phyloP scores from a whole-genome alignment of 1,140 invertebrate species.

The Neodiprion pinetum region DNA sequence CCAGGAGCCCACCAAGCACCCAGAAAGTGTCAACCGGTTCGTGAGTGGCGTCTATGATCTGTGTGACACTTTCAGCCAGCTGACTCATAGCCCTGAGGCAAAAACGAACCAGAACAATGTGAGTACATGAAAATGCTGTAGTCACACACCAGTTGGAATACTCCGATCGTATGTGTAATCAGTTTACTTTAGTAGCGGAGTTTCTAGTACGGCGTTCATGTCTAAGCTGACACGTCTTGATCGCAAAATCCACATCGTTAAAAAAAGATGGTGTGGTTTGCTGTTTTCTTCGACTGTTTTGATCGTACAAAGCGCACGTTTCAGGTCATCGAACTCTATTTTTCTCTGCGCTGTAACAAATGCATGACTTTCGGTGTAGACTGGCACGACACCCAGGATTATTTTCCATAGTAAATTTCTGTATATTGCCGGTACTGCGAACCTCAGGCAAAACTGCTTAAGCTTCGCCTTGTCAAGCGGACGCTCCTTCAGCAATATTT shows the following conservation, averaged over 20 bases:
- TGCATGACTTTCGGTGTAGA: constrained; percentile 75
- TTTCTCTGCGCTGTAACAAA: constrained; percentile 77
- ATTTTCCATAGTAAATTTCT: constrained; percentile 87
- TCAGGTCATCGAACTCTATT: constrained; percentile 78
- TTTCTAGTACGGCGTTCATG: constrained; percentile 59
- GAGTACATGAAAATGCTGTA: constrained; percentile 14
- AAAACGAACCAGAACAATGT: constrained; percentile 24
- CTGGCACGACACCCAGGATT: constrained; percentile 75
- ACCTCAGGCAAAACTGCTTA: constrained; percentile 84
- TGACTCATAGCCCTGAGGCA: constrained; percentile 65
- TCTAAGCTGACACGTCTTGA: constrained; percentile 70
- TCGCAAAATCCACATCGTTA: constrained; percentile 81
- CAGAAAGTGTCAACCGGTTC: constrained; percentile 75
- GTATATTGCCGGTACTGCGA: constrained; percentile 82
- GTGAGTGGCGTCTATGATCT: constrained; percentile 72
- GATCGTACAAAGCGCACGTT: constrained; percentile 73
- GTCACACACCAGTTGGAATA: constrained; percentile 26
- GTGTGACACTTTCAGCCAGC: constrained; percentile 73
- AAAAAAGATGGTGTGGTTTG: constrained; percentile 68
- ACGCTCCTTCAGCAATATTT: constrained; percentile 88
- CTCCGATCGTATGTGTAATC: constrained; percentile 17
- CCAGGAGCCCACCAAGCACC: constrained; percentile 76
- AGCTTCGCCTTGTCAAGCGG: constrained; percentile 83
- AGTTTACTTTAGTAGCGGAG: constrained; percentile 50
- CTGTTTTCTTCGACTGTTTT: constrained; percentile 65